Evolutionary conservation across 2,797 vertebrate species (phyloP).

Genomic region (Oreortyx pictus): DNA sequence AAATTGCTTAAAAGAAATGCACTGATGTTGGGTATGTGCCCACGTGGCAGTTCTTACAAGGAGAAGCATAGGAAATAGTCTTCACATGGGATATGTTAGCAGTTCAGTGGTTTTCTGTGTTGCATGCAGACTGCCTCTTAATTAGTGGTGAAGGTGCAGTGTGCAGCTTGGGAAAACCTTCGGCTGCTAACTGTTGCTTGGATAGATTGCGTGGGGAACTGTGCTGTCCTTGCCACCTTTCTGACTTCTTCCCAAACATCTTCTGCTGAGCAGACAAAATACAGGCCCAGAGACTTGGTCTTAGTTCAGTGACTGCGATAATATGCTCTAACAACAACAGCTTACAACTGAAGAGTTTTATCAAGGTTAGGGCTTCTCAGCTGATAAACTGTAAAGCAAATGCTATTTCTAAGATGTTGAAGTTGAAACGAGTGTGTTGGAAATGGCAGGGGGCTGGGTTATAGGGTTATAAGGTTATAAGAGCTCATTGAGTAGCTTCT

Average conservation of each 20-base stretch:
- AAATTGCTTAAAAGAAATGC: not conserved
- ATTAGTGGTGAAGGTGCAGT: not conserved
- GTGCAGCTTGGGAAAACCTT: not conserved
- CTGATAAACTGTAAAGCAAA: not conserved
- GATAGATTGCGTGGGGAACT: not conserved
- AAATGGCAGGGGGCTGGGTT: not conserved
- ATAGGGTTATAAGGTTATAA: not conserved
- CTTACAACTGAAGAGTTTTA: not conserved
- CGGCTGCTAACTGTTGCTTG: not conserved
- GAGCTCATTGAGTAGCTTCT: not conserved
- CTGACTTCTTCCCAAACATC: not conserved
- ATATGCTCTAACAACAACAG: not conserved
- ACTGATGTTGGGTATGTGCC: not conserved
- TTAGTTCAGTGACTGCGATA: not conserved
- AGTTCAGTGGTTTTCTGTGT: not conserved
- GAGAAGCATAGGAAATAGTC: not conserved
- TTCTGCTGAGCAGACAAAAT: not conserved
- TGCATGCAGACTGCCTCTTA: not conserved
- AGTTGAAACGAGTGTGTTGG: not conserved
- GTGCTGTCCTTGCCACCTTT: not conserved
- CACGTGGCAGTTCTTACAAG: not conserved
- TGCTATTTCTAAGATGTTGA: not conserved
- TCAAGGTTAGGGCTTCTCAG: not conserved
- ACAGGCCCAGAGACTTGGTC: not conserved
- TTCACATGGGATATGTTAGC: accelerated